These are phyloP conservation scores for Oceanodroma tethys DNA, from an alignment of 2,113 vertebrate species.

Conservation along the genomic window DNA sequence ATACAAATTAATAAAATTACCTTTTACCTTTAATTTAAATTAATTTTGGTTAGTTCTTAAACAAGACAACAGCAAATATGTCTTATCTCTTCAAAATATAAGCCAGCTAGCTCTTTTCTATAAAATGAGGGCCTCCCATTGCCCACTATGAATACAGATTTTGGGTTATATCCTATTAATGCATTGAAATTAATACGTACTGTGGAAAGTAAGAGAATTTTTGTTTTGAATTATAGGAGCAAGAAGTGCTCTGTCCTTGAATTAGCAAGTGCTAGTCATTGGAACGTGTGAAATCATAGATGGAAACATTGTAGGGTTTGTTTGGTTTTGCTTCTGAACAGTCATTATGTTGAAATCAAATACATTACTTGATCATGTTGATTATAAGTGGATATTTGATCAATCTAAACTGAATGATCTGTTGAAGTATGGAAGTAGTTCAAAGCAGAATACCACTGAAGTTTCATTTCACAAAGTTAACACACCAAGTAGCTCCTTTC, in stretches of 20 bases:
- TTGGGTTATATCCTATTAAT: neutral
- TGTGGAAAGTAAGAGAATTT: neutral
- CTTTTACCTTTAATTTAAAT: neutral
- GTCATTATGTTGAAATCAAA: neutral
- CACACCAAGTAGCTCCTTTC: neutral
- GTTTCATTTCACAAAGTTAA: neutral
- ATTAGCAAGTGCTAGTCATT: neutral
- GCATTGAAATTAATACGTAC: neutral
- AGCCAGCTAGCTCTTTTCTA: neutral
- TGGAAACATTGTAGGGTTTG: neutral
- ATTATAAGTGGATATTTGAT: neutral
- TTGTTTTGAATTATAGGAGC: neutral
- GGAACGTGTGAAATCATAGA: neutral
- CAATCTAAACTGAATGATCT: neutral
- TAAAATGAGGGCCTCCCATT: neutral
- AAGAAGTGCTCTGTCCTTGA: neutral
- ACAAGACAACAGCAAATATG: neutral
- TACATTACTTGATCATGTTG: neutral
- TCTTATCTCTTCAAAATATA: neutral
- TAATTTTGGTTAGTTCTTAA: neutral
- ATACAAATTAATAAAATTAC: neutral
- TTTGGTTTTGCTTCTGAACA: neutral
- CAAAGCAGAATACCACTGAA: neutral
- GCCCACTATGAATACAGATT: fast-evolving
- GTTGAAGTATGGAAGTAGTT: neutral